These are phyloP conservation scores for Poecilia wingei DNA, from an alignment of 2,797 vertebrate genomes.

Conservation along the genomic window DNA sequence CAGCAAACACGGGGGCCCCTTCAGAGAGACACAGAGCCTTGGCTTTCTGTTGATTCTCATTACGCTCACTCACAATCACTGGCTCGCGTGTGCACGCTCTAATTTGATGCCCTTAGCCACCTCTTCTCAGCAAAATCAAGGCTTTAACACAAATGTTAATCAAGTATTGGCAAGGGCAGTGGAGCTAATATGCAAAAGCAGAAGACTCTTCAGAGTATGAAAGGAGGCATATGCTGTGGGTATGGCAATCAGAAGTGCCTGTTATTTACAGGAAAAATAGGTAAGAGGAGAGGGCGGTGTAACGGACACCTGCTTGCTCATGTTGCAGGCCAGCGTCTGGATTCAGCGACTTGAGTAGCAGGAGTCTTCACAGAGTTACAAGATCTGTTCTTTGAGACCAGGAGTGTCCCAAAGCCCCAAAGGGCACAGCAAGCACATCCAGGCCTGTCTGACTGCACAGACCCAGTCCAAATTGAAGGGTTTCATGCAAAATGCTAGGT, in stretches of 20 bases:
- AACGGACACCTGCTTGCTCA: conserved; percentile 11
- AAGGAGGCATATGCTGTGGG: conserved; percentile 81
- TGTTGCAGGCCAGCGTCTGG: not conserved
- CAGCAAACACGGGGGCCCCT: conserved; percentile 78
- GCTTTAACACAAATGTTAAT: conserved; percentile 82
- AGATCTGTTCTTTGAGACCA: not conserved
- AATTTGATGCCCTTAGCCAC: conserved; percentile 77
- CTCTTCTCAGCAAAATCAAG: conserved; percentile 76
- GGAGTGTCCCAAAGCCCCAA: not conserved
- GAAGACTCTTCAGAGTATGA: conserved; percentile 80
- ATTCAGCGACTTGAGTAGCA: not conserved
- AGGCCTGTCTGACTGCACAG: not conserved
- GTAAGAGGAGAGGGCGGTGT: conserved; percentile 56
- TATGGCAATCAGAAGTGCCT: conserved; percentile 74
- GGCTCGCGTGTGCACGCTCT: conserved; percentile 39
- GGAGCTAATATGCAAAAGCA: conserved; percentile 81
- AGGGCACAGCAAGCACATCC: not conserved
- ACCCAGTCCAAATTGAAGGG: not conserved
- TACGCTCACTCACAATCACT: conserved; percentile 57
- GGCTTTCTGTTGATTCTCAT: conserved; percentile 82
- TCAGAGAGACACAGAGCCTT: conserved; percentile 75
- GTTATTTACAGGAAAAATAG: conserved; percentile 66
- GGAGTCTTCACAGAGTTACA: not conserved
- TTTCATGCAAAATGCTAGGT: not conserved
- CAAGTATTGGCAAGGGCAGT: conserved; percentile 78